Percentiles rank a stretch among this genome's conserved stretches.
Conservation (phyloP, 1,140 invertebrate genomes). For the Scaptomyza graminum region DNA sequence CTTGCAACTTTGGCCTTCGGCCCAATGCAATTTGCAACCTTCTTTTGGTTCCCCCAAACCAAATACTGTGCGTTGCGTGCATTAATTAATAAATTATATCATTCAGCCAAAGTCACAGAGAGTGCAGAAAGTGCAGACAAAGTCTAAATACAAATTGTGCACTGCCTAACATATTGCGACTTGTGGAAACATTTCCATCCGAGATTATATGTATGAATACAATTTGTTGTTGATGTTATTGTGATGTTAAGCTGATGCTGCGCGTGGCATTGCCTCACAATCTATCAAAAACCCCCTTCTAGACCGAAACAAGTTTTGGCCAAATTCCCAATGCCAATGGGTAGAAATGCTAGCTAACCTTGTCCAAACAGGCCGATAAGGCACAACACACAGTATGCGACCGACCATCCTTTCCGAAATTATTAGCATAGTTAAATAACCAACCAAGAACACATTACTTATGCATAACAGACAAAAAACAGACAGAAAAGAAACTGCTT, state of each 20-base stretch:
- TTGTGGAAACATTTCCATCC: neutral
- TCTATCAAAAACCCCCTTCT: neutral
- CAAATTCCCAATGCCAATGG: conserved; percentile 16
- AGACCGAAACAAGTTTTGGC: conserved; percentile 37
- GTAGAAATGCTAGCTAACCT: conserved; percentile 18
- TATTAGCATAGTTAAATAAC: conserved; percentile 79
- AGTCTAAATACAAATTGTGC: neutral
- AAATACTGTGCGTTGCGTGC: neutral
- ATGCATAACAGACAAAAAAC: conserved; percentile 38
- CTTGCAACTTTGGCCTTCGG: neutral
- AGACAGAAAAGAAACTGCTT: conserved; percentile 46
- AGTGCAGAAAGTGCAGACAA: neutral
- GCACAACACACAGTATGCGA: conserved; percentile 30
- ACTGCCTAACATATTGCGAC: too few species aligned
- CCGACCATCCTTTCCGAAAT: conserved; percentile 69
- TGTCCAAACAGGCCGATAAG: conserved; percentile 37
- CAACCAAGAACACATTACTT: conserved; percentile 32
- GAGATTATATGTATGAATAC: neutral
- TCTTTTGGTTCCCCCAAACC: too few species aligned
- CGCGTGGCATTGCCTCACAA: conserved; percentile 18
- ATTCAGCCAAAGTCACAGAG: neutral
- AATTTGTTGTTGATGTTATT: too few species aligned
- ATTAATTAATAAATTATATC: conserved; percentile 10
- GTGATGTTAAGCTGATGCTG: neutral
- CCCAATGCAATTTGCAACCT: neutral